Evolutionary conservation across 2,888 invertebrate genomes (phyloP).

Genomic region (Tenodera sinensis): DNA sequence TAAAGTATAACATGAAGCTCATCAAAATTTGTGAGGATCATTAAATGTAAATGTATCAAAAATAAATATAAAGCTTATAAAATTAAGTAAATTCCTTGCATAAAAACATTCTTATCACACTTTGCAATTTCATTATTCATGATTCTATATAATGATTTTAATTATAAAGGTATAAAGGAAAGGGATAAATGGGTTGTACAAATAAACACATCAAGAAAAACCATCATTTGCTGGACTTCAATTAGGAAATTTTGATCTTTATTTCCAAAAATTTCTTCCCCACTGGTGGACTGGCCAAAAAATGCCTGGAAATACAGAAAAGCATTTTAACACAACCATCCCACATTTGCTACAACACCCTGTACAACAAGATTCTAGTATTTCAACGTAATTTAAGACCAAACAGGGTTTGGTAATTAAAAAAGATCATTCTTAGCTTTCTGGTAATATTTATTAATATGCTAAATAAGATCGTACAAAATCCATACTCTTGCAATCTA

Average conservation of each 20-base stretch:
- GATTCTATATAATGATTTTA: background rate
- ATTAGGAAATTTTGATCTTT: slow-evolving; percentile 46
- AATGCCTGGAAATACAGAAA: slow-evolving; percentile 46
- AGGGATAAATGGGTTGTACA: slow-evolving; percentile 7
- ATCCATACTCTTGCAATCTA: slow-evolving; percentile 27
- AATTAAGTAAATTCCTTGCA: background rate
- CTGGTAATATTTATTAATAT: slow-evolving; percentile 32
- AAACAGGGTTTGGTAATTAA: slow-evolving; percentile 27
- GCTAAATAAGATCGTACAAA: slow-evolving; percentile 33
- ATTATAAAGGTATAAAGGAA: background rate
- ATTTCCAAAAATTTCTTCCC: slow-evolving; percentile 45
- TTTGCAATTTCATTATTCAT: background rate
- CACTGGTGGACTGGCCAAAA: slow-evolving; percentile 43
- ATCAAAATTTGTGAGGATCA: background rate
- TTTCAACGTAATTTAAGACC: slow-evolving; percentile 12
- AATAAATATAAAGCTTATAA: background rate
- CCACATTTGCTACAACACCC: background rate
- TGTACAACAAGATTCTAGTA: background rate
- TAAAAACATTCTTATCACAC: background rate
- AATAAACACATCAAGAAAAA: slow-evolving; percentile 32
- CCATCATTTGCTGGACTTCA: slow-evolving; percentile 40
- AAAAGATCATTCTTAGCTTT: slow-evolving; percentile 23
- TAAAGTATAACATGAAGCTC: background rate
- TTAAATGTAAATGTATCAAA: background rate
- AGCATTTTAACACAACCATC: slow-evolving; percentile 31